phyloP scores from a whole-genome alignment of 2,888 invertebrate species.

The Drosophila atripex region DNA sequence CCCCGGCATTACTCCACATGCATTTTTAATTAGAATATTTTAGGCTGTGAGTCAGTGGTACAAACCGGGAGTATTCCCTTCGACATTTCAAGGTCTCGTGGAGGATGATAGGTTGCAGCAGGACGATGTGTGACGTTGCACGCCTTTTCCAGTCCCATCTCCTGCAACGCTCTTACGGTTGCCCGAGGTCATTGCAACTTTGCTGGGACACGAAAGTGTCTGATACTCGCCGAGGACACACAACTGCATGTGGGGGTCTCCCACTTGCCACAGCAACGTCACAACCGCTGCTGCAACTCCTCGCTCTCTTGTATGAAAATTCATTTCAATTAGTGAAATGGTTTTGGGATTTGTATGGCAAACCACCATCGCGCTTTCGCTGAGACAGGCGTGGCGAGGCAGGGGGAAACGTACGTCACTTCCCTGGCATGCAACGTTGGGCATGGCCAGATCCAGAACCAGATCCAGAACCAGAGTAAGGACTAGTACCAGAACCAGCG shows the following conservation, averaged over 20 bases:
- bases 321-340: conserved; percentile 82
- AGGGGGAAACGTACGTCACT: conserved; percentile 30
- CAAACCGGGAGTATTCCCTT: conserved; percentile 32
- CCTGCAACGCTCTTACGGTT: conserved; percentile 46
- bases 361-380: conserved; percentile 45
- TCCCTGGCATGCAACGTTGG: conserved; percentile 37
- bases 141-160: conserved; percentile 19
- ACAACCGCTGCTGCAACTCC: conserved; percentile 32
- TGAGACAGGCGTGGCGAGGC: neutral
- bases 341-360: conserved; percentile 77
- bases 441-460: neutral
- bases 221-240: conserved; percentile 29
- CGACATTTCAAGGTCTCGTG: conserved; percentile 14
- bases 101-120: conserved; percentile 35
- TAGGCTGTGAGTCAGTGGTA: conserved; percentile 7
- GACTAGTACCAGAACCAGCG: conserved; percentile 2
- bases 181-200: conserved; percentile 72
- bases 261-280: conserved; percentile 16
- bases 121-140: conserved; percentile 6
- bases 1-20: conserved; percentile 10
- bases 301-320: conserved; percentile 66
- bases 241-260: conserved; percentile 10
- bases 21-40: conserved; percentile 43
- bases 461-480: neutral
- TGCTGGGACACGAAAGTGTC: conserved; percentile 62